Conservation (phyloP, 2,888 invertebrate genomes). For the Drosophila flavopinicola region DNA sequence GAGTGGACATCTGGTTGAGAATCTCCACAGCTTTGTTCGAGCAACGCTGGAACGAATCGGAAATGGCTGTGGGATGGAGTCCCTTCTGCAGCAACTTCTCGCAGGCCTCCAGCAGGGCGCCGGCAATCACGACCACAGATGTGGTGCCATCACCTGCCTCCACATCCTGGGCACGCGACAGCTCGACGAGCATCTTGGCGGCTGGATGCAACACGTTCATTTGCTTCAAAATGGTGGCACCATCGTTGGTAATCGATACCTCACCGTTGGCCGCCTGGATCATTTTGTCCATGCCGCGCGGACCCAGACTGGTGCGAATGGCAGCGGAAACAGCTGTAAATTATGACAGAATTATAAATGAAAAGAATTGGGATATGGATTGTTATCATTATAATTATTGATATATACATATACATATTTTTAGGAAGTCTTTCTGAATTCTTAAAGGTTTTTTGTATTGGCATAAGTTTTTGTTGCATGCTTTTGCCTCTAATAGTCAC, state of each 20-base stretch:
- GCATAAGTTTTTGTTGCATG: background rate
- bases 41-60: slow-evolving; percentile 95
- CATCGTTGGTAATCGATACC: slow-evolving; percentile 99
- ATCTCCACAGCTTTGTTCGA: slow-evolving; percentile 86
- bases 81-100: slow-evolving; percentile 96
- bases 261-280: slow-evolving; percentile 98
- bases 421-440: no score
- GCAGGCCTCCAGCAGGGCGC: slow-evolving; percentile 96
- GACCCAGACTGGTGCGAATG: slow-evolving; percentile 98
- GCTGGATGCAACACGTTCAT: slow-evolving; percentile 99
- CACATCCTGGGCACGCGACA: slow-evolving; percentile 99
- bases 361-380: no score
- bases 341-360: no score
- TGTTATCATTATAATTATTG: no score
- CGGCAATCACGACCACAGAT: slow-evolving; percentile 98
- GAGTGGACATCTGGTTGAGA: slow-evolving; percentile 92
- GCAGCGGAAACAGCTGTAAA: slow-evolving; percentile 97
- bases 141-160: slow-evolving; percentile 99
- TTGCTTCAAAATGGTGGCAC: slow-evolving; percentile 99
- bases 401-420: no score
- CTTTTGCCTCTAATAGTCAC: slow-evolving; percentile 46
- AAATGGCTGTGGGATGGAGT: slow-evolving; percentile 98
- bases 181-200: slow-evolving; percentile 99
- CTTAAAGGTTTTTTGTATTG: no score
- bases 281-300: slow-evolving; percentile 99